Base-by-base conservation (phyloP, 2,888 invertebrate species). In the Maniola hyperantus region DNA sequence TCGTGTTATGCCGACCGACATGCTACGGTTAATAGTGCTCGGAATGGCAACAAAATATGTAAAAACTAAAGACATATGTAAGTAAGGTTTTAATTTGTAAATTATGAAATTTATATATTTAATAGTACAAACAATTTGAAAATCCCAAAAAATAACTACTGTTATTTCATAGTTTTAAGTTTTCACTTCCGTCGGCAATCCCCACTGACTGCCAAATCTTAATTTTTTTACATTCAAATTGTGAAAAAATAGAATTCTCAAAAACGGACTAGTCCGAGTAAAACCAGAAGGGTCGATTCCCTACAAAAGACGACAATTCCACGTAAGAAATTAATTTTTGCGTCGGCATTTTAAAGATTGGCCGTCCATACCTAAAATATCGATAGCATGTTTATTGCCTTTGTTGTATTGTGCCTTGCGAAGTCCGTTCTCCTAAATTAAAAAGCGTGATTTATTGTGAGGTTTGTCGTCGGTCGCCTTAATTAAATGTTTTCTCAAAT, bases 311-410 rank as follows among this genome's bases (percentile, higher is more conserved):
- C 48, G 51, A 50, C 61, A 61, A 20, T 61, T 61, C 61, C 61
- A 61, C 50, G 55, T 64, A 54, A 64, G 50, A 60, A 65, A 60
- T 44, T 60, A 65, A 65, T 65, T 65, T 65, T 54, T 54, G 50
- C 79, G 83, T 81, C 85, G 87, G 85, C 82, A 85, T 89, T 83
- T 83, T 84, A 88, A 88, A 84, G 84, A 82, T 77, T 77, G 69
- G 73, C 77, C 78, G 79, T 78, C 81, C 86, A 87, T 88, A 83
- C 83, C 81, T 81, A 75, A 89, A 85, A 87, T 85, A 85, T 87
- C 84, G 77, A 83, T 83, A 81, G 79, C 82, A 72, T 80, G 89
- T 90, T 89, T 89, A 91, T 88, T 79, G 82, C 83, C 81, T 83
- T 86, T 86, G 83, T 83, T 6, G 39, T 39, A 11, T 39, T 39